Evolutionary conservation across 2,797 vertebrate species (phyloP).

Genomic region (Cheirogaleus major): DNA sequence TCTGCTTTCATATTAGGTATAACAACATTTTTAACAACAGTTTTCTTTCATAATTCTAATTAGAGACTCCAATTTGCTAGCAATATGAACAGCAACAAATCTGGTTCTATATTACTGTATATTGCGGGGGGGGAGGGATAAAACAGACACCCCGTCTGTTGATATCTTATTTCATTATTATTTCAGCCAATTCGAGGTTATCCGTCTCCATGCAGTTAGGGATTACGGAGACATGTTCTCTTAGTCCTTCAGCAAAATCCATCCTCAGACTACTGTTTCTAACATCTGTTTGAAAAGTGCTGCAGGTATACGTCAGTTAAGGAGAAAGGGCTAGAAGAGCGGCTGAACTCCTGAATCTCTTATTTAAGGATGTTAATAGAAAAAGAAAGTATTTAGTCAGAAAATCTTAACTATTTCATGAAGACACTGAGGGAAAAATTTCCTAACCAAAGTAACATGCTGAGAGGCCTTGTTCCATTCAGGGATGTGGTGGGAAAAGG

Average conservation of each 20-base stretch:
- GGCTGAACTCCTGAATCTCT: neutral
- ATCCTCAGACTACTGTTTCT: neutral
- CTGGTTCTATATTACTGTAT: neutral
- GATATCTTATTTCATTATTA: neutral
- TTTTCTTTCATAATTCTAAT: neutral
- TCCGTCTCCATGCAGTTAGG: neutral
- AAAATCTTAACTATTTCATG: neutral
- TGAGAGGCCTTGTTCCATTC: neutral
- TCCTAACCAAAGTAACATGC: neutral
- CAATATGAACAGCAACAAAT: neutral
- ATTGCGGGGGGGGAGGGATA: accelerated
- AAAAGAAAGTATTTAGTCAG: neutral
- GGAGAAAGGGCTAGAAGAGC: neutral
- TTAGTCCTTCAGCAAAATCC: neutral
- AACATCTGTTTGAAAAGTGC: neutral
- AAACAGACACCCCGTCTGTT: neutral
- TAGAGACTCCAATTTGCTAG: neutral
- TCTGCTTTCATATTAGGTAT: neutral
- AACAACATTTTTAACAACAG: neutral
- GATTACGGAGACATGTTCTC: neutral
- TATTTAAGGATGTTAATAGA: neutral
- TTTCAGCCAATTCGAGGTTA: neutral
- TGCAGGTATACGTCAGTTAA: neutral
- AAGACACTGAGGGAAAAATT: neutral
- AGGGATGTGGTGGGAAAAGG: neutral